Conservation (phyloP, 2,113 vertebrate species). For the Strix uralensis region DNA sequence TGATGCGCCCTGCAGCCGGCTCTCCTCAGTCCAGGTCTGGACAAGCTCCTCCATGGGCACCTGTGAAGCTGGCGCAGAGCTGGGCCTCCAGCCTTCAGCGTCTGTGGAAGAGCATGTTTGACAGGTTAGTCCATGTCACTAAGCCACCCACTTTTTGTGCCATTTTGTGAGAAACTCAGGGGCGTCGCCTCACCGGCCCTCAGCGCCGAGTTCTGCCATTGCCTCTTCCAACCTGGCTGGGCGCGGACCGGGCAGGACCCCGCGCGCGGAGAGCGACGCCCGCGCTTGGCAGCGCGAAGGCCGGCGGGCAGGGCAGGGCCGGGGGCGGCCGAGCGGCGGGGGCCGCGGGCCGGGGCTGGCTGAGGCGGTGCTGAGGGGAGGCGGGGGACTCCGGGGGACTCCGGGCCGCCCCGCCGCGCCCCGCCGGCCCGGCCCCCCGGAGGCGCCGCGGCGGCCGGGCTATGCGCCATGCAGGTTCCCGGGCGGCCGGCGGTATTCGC, state of each 20-base stretch:
- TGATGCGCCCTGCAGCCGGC: rapidly evolving
- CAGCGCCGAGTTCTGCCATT: background rate
- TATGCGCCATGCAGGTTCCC: constrained; percentile 56
- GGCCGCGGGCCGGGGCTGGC: background rate
- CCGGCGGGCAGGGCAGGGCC: background rate
- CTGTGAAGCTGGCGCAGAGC: background rate
- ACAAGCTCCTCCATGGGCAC: too few species aligned
- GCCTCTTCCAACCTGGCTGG: background rate
- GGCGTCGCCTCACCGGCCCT: background rate
- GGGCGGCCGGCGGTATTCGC: constrained; percentile 28
- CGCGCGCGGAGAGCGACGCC: background rate
- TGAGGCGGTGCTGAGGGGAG: background rate
- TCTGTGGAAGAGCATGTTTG: background rate
- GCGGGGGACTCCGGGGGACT: background rate
- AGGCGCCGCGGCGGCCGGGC: background rate
- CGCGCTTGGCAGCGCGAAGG: background rate
- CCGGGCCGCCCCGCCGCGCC: background rate
- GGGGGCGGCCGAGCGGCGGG: background rate
- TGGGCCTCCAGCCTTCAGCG: background rate
- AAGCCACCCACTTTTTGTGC: background rate
- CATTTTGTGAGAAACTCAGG: background rate
- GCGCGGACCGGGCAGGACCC: background rate
- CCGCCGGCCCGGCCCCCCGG: background rate
- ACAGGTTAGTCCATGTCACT: background rate
- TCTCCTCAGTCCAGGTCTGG: background rate